Conservation (phyloP, 2,888 invertebrate species). For the Oscheius sp. region DNA sequence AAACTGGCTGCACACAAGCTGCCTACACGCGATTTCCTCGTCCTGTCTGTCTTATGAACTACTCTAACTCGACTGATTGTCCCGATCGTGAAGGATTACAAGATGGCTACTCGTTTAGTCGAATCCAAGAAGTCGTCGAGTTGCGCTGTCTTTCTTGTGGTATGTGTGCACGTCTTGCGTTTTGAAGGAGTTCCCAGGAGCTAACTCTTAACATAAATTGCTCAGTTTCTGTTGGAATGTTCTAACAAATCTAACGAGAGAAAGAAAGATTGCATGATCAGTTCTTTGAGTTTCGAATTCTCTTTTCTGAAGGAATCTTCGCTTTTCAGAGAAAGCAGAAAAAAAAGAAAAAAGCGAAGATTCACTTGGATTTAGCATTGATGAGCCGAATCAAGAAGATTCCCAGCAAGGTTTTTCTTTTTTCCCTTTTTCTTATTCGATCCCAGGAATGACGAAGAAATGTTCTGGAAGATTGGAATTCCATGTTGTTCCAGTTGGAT, state of each 20-base stretch:
- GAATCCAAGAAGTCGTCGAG: conserved; percentile 63
- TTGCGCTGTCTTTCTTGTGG: conserved; percentile 64
- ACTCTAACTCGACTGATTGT: conserved; percentile 43
- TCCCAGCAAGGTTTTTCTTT: neutral
- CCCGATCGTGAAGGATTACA: conserved; percentile 24
- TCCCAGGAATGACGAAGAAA: conserved; percentile 37
- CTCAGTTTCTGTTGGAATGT: neutral
- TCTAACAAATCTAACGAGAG: neutral
- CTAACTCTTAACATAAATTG: neutral
- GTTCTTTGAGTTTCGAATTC: neutral
- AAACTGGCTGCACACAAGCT: conserved; percentile 58
- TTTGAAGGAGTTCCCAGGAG: neutral
- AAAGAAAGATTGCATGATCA: conserved; percentile 18
- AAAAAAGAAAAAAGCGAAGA: conserved; percentile 21
- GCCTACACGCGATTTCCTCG: conserved; percentile 69
- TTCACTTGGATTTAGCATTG: conserved; percentile 30
- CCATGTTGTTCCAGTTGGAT: conserved; percentile 62
- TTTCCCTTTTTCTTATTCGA: neutral
- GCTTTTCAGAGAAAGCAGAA: conserved; percentile 11
- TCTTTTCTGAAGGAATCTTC: neutral
- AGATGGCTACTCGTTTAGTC: conserved; percentile 49
- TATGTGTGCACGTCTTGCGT: conserved; percentile 40
- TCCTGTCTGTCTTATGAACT: conserved; percentile 65
- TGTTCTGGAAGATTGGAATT: conserved; percentile 66
- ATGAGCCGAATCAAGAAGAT: conserved; percentile 25